These are phyloP conservation scores for Buphagus erythrorhynchus DNA, from an alignment of 2,797 vertebrate genomes.

Conservation along the genomic window DNA sequence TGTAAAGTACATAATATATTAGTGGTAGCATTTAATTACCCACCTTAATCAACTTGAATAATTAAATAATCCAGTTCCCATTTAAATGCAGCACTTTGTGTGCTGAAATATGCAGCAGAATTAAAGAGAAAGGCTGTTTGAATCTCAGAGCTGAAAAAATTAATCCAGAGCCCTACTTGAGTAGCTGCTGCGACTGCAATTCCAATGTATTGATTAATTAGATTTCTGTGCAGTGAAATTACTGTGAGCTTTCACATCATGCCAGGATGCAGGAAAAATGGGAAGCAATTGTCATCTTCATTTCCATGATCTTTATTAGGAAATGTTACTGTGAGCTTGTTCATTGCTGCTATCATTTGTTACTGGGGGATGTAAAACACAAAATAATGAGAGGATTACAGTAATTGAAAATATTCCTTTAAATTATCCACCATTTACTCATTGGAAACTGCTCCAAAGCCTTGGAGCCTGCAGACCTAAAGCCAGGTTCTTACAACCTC, in stretches of 20 bases:
- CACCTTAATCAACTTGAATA: slow-evolving; percentile 37
- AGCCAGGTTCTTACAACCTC: neutral
- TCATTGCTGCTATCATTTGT: neutral
- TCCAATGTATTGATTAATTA: neutral
- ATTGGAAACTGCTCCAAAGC: neutral
- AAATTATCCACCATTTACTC: neutral
- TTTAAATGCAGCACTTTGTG: neutral
- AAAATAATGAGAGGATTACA: neutral
- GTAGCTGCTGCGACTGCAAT: neutral
- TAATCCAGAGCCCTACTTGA: neutral
- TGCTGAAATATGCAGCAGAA: neutral
- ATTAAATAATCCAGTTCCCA: neutral
- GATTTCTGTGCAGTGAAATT: neutral
- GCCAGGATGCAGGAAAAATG: neutral
- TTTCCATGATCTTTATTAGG: slow-evolving; percentile 14
- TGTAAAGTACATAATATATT: neutral
- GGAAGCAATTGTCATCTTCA: neutral
- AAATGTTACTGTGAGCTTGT: neutral
- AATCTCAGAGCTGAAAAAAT: neutral
- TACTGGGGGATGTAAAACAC: neutral
- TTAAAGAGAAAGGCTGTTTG: neutral
- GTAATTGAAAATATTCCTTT: neutral
- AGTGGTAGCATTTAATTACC: slow-evolving; percentile 1
- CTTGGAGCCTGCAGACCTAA: neutral
- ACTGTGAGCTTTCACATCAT: neutral